These are phyloP conservation scores for Coelogynopora nodosa DNA, from an alignment of 2,888 invertebrate genomes.

Conservation along the genomic window DNA sequence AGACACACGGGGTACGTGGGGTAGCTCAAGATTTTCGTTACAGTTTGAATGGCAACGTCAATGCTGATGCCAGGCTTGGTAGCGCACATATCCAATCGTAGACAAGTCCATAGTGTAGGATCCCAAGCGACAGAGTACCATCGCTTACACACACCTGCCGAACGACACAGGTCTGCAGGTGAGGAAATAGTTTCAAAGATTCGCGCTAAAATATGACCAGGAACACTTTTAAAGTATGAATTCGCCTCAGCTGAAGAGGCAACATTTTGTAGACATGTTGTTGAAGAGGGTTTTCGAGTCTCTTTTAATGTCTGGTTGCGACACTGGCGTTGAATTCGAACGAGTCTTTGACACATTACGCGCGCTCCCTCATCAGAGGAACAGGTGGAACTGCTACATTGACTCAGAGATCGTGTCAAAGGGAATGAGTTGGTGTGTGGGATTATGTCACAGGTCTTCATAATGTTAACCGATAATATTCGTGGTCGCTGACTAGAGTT, in stretches of 20 bases:
- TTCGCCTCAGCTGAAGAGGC: not conserved
- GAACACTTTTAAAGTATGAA: not conserved
- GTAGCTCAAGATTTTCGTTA: slow-evolving; percentile 69
- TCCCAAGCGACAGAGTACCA: slow-evolving; percentile 77
- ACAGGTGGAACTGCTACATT: not conserved
- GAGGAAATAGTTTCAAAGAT: slow-evolving; percentile 72
- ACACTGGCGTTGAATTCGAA: not conserved
- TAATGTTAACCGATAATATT: not conserved
- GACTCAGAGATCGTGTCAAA: not conserved
- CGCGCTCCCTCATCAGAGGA: not conserved
- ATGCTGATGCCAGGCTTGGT: slow-evolving; percentile 68
- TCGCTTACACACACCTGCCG: slow-evolving; percentile 73
- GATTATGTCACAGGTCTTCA: too few species aligned
- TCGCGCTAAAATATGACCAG: slow-evolving; percentile 50
- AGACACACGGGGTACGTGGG: slow-evolving; percentile 70
- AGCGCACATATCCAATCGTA: slow-evolving; percentile 65
- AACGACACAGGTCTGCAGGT: slow-evolving; percentile 70
- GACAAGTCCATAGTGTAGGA: slow-evolving; percentile 72
- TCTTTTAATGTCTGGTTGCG: not conserved
- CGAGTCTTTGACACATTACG: not conserved
- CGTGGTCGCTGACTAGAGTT: not conserved
- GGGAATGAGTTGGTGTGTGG: not conserved
- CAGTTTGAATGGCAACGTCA: slow-evolving; percentile 67
- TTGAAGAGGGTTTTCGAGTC: not conserved
- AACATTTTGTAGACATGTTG: not conserved